A percentile compares a stretch with the other conserved stretches of the same genome.
Conservation (phyloP, 2,888 invertebrate species). For the Spialia ferax region DNA sequence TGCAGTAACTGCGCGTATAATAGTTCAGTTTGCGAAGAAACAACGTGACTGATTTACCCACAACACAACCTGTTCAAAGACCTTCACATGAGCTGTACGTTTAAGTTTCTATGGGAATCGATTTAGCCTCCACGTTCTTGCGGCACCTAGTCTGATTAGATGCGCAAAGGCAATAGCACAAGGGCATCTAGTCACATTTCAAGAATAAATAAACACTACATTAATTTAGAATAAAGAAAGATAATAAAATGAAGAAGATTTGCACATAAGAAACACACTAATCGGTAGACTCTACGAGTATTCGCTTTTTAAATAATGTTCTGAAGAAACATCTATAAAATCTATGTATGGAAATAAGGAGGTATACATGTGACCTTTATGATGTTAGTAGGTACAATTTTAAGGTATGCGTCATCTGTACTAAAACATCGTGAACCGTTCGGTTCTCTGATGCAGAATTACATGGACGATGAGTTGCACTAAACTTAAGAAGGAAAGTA, state of each 20-base stretch:
- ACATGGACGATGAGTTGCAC: neutral
- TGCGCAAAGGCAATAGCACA: slow-evolving; percentile 12
- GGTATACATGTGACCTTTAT: neutral
- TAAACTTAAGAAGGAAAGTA: neutral
- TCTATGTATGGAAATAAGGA: neutral
- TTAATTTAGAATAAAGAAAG: no score
- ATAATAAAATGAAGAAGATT: no score
- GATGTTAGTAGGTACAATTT: neutral
- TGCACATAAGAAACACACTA: no score
- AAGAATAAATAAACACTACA: neutral
- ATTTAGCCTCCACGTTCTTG: slow-evolving; percentile 48
- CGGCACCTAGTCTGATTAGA: slow-evolving; percentile 38
- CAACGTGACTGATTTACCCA: slow-evolving; percentile 58
- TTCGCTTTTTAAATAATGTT: neutral
- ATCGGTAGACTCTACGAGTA: no score
- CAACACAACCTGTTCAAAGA: slow-evolving; percentile 67
- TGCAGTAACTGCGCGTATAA: slow-evolving; percentile 45
- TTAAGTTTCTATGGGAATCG: slow-evolving; percentile 54
- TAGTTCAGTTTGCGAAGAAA: slow-evolving; percentile 55
- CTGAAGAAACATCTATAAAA: neutral
- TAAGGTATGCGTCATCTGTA: slow-evolving; percentile 6
- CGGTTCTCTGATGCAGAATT: neutral
- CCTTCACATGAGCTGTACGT: slow-evolving; percentile 56
- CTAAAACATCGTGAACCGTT: neutral
- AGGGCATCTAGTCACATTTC: slow-evolving; percentile 5